These are phyloP conservation scores for Pogonophryne albipinna DNA, from an alignment of 2,797 vertebrate genomes.

Conservation along the genomic window DNA sequence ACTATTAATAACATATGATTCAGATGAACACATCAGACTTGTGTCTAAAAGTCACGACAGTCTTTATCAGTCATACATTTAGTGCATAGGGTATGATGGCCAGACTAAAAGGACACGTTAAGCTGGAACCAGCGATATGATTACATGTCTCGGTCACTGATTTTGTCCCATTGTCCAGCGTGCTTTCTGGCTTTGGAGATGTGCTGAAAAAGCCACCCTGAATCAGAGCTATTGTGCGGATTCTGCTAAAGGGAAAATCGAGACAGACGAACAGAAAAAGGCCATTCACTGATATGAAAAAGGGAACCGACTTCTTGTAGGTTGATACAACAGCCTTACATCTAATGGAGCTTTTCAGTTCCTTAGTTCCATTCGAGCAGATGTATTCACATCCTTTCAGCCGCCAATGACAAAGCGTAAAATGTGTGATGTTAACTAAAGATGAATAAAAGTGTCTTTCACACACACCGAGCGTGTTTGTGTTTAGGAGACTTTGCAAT, in stretches of 20 bases:
- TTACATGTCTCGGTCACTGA: slow-evolving; percentile 59
- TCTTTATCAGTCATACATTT: slow-evolving; percentile 10
- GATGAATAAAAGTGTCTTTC: slow-evolving; percentile 55
- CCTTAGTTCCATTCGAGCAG: slow-evolving; percentile 57
- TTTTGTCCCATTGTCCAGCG: slow-evolving; percentile 52
- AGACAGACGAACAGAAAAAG: slow-evolving; percentile 64
- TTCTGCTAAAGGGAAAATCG: slow-evolving; percentile 50
- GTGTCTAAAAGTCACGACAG: slow-evolving; percentile 7
- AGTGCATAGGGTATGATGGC: slow-evolving; percentile 8
- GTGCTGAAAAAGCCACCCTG: slow-evolving; percentile 71
- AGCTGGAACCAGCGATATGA: slow-evolving; percentile 59
- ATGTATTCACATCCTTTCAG: slow-evolving; percentile 78
- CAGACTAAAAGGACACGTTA: slow-evolving; percentile 36
- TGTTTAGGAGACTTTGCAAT: slow-evolving; percentile 9
- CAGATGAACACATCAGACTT: slow-evolving; percentile 13
- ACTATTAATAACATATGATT: slow-evolving; percentile 9
- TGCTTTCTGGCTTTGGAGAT: slow-evolving; percentile 59
- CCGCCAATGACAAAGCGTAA: slow-evolving; percentile 58
- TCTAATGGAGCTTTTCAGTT: slow-evolving; percentile 84
- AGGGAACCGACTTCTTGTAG: slow-evolving; percentile 67
- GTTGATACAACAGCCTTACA: slow-evolving; percentile 71
- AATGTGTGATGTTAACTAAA: slow-evolving; percentile 65
- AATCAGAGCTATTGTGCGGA: slow-evolving; percentile 76
- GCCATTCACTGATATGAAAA: slow-evolving; percentile 78
- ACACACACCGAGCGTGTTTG: not conserved